Evolutionary conservation across 2,797 vertebrate species (phyloP).

Genomic region (Premnoplex brunnescens): DNA sequence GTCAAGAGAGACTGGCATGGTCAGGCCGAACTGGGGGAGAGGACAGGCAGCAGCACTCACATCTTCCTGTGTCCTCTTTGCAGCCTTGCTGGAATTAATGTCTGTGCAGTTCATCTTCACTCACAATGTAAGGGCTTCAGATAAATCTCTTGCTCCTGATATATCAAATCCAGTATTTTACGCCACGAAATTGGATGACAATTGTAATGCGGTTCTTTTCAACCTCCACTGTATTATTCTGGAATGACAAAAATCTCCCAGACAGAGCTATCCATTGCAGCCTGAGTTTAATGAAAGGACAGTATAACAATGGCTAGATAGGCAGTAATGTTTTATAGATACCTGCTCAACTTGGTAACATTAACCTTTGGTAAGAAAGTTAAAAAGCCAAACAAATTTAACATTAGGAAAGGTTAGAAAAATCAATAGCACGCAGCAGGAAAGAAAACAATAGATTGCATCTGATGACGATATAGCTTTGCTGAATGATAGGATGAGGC

Average conservation of each 20-base stretch:
- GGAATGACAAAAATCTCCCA: background rate
- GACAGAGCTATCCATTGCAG: background rate
- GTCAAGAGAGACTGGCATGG: background rate
- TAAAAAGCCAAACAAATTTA: slow-evolving; percentile 57
- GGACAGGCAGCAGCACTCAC: background rate
- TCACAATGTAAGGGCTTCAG: background rate
- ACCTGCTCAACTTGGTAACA: slow-evolving; percentile 19
- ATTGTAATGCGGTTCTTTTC: background rate
- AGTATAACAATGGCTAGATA: background rate
- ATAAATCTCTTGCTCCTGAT: background rate
- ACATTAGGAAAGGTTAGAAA: slow-evolving; percentile 64
- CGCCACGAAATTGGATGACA: background rate
- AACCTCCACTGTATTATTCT: background rate
- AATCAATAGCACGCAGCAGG: slow-evolving; percentile 57
- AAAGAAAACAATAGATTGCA: slow-evolving; percentile 40
- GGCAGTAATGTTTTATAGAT: slow-evolving; percentile 20
- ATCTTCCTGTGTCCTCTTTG: background rate
- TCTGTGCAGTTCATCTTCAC: background rate
- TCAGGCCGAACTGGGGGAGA: background rate
- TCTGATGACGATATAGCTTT: background rate
- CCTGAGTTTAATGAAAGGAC: slow-evolving; percentile 23
- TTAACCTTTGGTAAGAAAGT: slow-evolving; percentile 58
- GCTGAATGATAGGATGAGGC: background rate
- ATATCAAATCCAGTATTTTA: background rate
- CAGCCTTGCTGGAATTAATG: background rate